Evolutionary conservation across 2,797 vertebrate species (phyloP).

Genomic region (Chaenodraco wilsoni): DNA sequence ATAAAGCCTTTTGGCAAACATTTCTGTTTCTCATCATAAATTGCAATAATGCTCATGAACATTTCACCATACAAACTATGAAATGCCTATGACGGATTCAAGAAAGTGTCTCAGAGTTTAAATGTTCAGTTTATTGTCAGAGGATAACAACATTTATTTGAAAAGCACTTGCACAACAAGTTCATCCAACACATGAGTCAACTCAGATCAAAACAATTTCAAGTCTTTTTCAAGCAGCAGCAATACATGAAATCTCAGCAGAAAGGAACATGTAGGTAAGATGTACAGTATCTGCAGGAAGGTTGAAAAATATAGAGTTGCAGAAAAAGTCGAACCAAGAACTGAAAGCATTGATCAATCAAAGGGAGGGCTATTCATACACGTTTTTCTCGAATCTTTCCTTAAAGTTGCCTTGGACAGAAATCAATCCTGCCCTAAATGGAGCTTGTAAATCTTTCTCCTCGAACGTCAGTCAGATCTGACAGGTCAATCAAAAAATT

Average conservation of each 20-base stretch:
- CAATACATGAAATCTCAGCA: neutral
- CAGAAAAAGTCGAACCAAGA: neutral
- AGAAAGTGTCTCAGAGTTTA: neutral
- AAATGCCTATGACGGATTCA: conserved; percentile 2
- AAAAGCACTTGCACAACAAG: neutral
- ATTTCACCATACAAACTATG: conserved; percentile 13
- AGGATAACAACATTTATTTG: neutral
- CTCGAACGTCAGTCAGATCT: conserved; percentile 31
- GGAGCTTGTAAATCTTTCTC: conserved; percentile 63
- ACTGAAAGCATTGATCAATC: conserved; percentile 38
- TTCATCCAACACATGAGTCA: neutral
- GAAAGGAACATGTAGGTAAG: neutral
- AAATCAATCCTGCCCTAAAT: conserved; percentile 63
- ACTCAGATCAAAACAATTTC: neutral
- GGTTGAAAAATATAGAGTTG: neutral
- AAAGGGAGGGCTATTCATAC: conserved; percentile 1
- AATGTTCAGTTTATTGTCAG: conserved; percentile 11
- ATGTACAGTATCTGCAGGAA: neutral
- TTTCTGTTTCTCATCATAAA: neutral
- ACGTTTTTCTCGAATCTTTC: conserved; percentile 27
- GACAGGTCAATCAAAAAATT: conserved; percentile 58
- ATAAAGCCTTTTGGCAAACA: conserved; percentile 37
- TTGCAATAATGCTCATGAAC: conserved; percentile 7
- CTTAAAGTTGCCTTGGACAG: conserved; percentile 37
- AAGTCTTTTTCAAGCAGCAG: neutral